A percentile compares a stretch with the other conserved stretches of the same genome.
These are phyloP conservation scores for Mionectes macconnelli DNA, from an alignment of 2,113 vertebrate species.

Conservation along the genomic window DNA sequence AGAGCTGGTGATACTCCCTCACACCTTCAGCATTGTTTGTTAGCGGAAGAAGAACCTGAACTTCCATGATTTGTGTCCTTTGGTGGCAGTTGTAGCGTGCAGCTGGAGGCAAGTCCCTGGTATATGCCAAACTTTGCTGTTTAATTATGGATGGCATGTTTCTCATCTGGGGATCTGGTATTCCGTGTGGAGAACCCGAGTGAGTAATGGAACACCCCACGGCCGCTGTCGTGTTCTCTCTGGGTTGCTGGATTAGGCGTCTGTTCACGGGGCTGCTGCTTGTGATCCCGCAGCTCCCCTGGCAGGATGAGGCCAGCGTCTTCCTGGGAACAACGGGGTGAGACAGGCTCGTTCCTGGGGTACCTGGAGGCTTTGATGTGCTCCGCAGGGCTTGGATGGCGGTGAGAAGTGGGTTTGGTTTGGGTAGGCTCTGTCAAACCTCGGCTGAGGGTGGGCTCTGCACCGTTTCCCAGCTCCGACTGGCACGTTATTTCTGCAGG, in stretches of 20 bases:
- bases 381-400: neutral
- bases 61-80: neutral
- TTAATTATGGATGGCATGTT: neutral
- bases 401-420: neutral
- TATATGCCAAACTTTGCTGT: neutral
- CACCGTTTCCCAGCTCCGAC: fast-evolving
- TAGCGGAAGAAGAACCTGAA: neutral
- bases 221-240: neutral
- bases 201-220: neutral
- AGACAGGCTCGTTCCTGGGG: neutral
- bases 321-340: fast-evolving
- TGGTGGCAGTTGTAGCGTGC: neutral
- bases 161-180: neutral
- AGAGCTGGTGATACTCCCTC: neutral
- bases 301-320: neutral
- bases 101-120: neutral
- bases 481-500: neutral
- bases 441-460: neutral
- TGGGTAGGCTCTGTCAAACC: neutral
- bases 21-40: neutral
- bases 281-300: fast-evolving
- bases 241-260: neutral
- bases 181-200: neutral
- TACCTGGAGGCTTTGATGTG: fast-evolving
- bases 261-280: neutral